These are phyloP conservation scores for Danio jaintianensis DNA, from an alignment of 2,797 vertebrate genomes.

Conservation along the genomic window DNA sequence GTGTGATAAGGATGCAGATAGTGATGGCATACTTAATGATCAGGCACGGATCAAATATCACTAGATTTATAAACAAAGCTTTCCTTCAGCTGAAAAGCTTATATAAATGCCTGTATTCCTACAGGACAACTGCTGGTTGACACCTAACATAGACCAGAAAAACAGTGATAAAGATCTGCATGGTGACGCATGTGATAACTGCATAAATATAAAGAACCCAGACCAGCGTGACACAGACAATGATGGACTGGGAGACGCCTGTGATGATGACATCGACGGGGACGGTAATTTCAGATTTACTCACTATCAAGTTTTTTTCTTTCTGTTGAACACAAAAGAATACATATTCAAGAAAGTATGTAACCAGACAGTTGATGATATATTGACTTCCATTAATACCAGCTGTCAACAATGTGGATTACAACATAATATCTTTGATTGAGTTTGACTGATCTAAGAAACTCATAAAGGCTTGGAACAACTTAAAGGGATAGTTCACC, in stretches of 20 bases:
- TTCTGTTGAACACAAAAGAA: neutral
- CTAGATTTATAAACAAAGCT: neutral
- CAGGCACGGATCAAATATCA: slow-evolving; percentile 74
- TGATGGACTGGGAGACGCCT: slow-evolving; percentile 92
- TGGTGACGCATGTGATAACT: slow-evolving; percentile 97
- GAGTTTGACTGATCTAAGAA: too few species aligned
- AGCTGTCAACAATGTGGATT: too few species aligned
- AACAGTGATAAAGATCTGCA: slow-evolving; percentile 91
- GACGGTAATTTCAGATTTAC: slow-evolving; percentile 79
- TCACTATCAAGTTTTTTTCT: too few species aligned
- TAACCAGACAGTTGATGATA: too few species aligned
- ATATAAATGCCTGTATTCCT: slow-evolving; percentile 34
- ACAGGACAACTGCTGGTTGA: slow-evolving; percentile 95
- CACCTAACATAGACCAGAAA: slow-evolving; percentile 89
- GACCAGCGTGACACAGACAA: slow-evolving; percentile 91
- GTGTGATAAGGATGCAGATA: slow-evolving; percentile 94
- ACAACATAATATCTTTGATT: too few species aligned
- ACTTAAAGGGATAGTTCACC: too few species aligned
- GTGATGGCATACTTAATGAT: slow-evolving; percentile 88
- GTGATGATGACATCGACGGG: slow-evolving; percentile 96
- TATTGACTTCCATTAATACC: too few species aligned
- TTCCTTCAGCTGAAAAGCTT: neutral
- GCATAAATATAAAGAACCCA: slow-evolving; percentile 84
- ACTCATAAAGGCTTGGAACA: too few species aligned
- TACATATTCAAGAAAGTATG: too few species aligned